phyloP scores from a whole-genome alignment of 1,140 invertebrate species.

The Drosophila funebris region DNA sequence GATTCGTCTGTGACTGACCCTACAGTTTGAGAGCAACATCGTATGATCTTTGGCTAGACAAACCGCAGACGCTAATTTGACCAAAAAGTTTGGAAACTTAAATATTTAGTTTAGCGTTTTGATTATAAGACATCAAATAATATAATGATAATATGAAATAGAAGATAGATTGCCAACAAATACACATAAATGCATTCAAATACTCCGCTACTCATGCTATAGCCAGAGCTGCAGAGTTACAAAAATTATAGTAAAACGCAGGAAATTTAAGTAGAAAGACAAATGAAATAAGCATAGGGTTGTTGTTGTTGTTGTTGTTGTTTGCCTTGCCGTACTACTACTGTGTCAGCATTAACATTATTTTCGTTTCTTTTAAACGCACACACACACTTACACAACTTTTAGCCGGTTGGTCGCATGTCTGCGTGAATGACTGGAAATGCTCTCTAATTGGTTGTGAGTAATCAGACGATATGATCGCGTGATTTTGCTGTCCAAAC shows the following conservation, averaged over 20 bases:
- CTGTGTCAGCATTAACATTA: constrained; percentile 37
- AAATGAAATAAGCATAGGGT: constrained; percentile 1
- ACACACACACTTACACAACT: neutral
- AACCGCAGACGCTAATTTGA: neutral
- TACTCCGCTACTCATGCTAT: too few relatives aligned
- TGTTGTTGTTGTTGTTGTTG: constrained; percentile 4
- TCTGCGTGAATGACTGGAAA: constrained; percentile 19
- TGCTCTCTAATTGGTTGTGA: constrained; percentile 65
- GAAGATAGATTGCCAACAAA: too few relatives aligned
- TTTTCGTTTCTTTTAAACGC: constrained; percentile 31
- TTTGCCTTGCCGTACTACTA: constrained; percentile 7
- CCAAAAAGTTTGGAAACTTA: too few relatives aligned
- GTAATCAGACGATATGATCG: constrained; percentile 72
- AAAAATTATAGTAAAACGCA: constrained; percentile 17
- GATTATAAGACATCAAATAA: too few relatives aligned
- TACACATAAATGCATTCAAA: too few relatives aligned
- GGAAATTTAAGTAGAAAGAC: neutral
- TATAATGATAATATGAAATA: neutral
- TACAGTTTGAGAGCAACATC: constrained; percentile 68
- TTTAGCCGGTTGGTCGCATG: constrained; percentile 15
- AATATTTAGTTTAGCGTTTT: too few relatives aligned
- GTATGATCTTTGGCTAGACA: constrained; percentile 51
- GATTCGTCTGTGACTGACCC: constrained; percentile 26
- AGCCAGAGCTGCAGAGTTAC: too few relatives aligned
- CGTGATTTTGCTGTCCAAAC: constrained; percentile 54